Percentiles rank a stretch among this genome's conserved stretches.
These are phyloP conservation scores for Acanthococcus lagerstroemiae DNA, from an alignment of 2,888 invertebrate species.

Conservation along the genomic window DNA sequence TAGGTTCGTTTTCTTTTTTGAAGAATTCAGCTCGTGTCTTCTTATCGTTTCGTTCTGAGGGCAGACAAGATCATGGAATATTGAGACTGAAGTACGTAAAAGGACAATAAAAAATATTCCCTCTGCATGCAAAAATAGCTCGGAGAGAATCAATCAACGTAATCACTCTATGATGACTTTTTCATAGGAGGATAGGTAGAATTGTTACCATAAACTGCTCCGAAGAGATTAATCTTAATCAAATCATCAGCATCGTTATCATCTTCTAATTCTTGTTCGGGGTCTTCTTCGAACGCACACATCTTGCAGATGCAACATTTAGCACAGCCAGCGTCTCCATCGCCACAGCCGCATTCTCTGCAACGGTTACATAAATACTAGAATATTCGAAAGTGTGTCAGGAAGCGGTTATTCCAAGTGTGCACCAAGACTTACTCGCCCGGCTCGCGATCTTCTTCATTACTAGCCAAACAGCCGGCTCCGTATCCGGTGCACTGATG, in stretches of 20 bases:
- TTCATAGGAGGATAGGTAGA: too few species aligned
- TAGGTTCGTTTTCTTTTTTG: conserved; percentile 6
- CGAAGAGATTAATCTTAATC: conserved; percentile 39
- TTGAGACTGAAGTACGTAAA: too few species aligned
- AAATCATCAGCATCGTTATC: conserved; percentile 46
- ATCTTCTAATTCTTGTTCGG: conserved; percentile 46
- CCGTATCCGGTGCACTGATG: conserved; percentile 90
- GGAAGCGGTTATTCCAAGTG: neutral
- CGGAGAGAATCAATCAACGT: too few species aligned
- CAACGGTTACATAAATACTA: conserved; percentile 34
- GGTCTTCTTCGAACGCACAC: conserved; percentile 63
- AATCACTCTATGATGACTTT: too few species aligned
- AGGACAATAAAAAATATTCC: too few species aligned
- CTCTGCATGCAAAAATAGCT: too few species aligned
- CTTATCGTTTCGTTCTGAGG: conserved; percentile 19
- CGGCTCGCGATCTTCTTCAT: conserved; percentile 67
- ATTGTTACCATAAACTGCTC: conserved; percentile 18
- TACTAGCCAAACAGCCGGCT: conserved; percentile 65
- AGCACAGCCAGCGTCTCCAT: conserved; percentile 87
- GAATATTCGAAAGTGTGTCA: neutral
- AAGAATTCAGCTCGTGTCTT: conserved; percentile 11
- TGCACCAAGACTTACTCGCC: conserved; percentile 59
- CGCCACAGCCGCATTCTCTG: conserved; percentile 89
- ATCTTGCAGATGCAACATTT: conserved; percentile 85
- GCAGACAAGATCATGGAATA: too few species aligned